Conservation (phyloP, 2,888 invertebrate species). For the Incurvaria masculella region DNA sequence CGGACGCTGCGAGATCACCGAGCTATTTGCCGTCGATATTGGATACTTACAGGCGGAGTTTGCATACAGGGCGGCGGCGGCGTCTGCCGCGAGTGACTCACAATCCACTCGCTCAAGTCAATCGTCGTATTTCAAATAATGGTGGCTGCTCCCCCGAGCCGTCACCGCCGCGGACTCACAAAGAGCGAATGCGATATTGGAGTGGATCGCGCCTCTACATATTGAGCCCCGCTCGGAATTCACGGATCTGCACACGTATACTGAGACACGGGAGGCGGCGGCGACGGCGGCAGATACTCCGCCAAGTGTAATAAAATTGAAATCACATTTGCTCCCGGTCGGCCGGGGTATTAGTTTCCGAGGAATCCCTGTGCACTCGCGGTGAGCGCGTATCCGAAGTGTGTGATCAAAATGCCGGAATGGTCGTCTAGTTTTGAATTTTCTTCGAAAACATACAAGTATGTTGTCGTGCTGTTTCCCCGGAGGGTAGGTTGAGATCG, state of each 20-base stretch:
- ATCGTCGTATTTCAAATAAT: slow-evolving; percentile 41
- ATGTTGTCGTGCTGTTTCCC: too few species aligned
- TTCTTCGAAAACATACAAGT: too few species aligned
- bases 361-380: too few species aligned
- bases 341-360: too few species aligned
- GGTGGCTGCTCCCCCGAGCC: slow-evolving; percentile 39
- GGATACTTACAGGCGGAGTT: neutral
- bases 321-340: slow-evolving; percentile 39
- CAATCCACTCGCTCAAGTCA: slow-evolving; percentile 22
- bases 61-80: slow-evolving; percentile 22
- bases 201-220: slow-evolving; percentile 49
- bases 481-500: too few species aligned
- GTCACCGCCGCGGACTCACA: slow-evolving; percentile 34
- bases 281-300: slow-evolving; percentile 34
- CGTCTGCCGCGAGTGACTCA: slow-evolving; percentile 24
- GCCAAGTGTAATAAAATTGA: slow-evolving; percentile 41
- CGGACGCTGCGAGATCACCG: slow-evolving; percentile 20
- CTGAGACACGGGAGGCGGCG: slow-evolving; percentile 27
- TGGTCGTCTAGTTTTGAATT: too few species aligned
- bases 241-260: slow-evolving; percentile 48
- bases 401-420: too few species aligned
- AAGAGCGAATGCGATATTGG: slow-evolving; percentile 42
- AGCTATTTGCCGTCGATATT: neutral
- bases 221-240: slow-evolving; percentile 54
- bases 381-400: too few species aligned